These are phyloP conservation scores for Sarcophilus harrisii DNA, from an alignment of 2,797 vertebrate species.

Conservation along the genomic window DNA sequence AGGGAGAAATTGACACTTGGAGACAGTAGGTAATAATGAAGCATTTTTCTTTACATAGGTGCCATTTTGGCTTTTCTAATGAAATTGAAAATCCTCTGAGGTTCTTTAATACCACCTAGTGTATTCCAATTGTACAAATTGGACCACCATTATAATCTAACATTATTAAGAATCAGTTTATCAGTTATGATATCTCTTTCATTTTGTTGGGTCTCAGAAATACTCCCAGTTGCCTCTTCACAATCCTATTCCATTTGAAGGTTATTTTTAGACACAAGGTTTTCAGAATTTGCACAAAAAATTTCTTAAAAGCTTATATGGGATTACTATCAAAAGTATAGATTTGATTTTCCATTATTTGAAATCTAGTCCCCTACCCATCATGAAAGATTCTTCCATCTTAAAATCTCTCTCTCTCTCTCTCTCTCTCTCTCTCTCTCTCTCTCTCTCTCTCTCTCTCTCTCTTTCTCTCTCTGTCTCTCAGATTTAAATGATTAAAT, in stretches of 20 bases:
- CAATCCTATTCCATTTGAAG: constrained; percentile 36
- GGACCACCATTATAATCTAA: constrained; percentile 47
- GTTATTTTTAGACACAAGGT: constrained; percentile 45
- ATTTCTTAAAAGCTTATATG: constrained; percentile 39
- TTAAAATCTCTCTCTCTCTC: constrained; percentile 15
- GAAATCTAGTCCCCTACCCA: not conserved
- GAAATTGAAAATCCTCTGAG: constrained; percentile 56
- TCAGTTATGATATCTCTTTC: constrained; percentile 13
- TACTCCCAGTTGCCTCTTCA: not conserved
- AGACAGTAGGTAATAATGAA: constrained; percentile 58
- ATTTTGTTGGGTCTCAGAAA: constrained; percentile 54
- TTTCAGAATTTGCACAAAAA: constrained; percentile 43
- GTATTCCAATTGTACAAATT: constrained; percentile 12
- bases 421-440: constrained; percentile 53
- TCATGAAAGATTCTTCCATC: not conserved
- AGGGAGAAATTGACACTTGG: constrained; percentile 41
- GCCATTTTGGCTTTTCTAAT: constrained; percentile 61
- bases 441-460: constrained; percentile 53
- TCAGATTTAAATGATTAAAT: constrained; percentile 37
- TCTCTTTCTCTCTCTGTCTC: constrained; percentile 57
- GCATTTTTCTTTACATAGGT: constrained; percentile 48
- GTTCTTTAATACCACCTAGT: constrained; percentile 29
- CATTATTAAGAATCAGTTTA: constrained; percentile 70
- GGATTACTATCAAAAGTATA: not conserved
- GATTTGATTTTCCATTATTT: not conserved